Conservation (phyloP, 1,140 invertebrate genomes). For the Tachypleus tridentatus region DNA sequence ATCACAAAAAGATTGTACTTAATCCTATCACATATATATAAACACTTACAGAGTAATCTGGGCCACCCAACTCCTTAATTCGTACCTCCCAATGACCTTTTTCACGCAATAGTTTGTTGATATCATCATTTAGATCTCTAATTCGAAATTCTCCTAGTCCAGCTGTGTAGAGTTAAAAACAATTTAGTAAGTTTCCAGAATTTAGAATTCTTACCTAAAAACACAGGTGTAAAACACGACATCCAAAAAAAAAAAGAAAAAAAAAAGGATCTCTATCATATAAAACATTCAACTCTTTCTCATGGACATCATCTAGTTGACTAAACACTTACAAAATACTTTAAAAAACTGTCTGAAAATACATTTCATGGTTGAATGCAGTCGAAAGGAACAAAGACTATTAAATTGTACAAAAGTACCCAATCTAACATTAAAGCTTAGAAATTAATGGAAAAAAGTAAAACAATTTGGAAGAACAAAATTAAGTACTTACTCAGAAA, state of each 20-base stretch:
- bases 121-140: slow-evolving; percentile 97
- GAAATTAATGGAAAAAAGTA: no score
- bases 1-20: no score
- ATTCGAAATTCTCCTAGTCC: slow-evolving; percentile 96
- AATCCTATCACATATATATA: no score
- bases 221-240: slow-evolving; percentile 3
- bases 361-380: no score
- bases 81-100: slow-evolving; percentile 93
- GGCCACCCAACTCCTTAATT: slow-evolving; percentile 88
- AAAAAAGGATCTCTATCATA: not conserved
- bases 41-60: slow-evolving; percentile 61
- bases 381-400: no score
- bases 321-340: no score
- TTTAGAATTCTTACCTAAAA: not conserved
- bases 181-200: not conserved
- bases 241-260: slow-evolving; percentile 1
- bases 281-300: not conserved
- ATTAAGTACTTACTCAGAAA: no score
- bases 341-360: no score
- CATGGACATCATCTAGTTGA: no score
- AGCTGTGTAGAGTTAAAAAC: slow-evolving; percentile 44
- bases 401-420: no score
- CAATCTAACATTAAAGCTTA: no score
- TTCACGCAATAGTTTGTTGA: slow-evolving; percentile 92
- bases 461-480: no score